Evolutionary conservation across 2,797 vertebrate genomes (phyloP).

Genomic region (Pangasius sanitwongsei): DNA sequence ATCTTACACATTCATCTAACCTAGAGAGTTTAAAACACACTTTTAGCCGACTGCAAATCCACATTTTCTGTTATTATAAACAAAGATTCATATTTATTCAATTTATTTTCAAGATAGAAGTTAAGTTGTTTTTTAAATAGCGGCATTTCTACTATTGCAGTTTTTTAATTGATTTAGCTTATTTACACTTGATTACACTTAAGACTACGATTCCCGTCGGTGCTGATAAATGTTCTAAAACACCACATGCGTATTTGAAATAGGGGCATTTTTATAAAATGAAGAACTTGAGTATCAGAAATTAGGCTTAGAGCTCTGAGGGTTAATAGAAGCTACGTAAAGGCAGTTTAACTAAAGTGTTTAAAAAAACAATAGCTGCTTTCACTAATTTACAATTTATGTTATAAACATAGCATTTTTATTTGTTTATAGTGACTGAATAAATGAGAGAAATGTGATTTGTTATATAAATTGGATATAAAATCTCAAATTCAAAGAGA

Average conservation of each 20-base stretch:
- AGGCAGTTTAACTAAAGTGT: neutral
- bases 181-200: neutral
- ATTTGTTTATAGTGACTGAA: neutral
- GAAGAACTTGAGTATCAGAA: neutral
- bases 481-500: too few relatives aligned
- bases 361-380: neutral
- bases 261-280: neutral
- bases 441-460: neutral
- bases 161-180: neutral
- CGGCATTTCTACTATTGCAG: neutral
- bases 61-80: neutral
- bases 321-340: neutral
- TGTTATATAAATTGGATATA: neutral
- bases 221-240: neutral
- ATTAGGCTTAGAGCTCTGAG: neutral
- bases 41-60: neutral
- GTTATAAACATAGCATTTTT: neutral
- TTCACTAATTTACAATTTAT: neutral
- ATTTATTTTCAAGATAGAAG: neutral
- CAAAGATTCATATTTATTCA: neutral
- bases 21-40: neutral
- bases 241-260: neutral
- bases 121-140: neutral
- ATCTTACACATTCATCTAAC: neutral
- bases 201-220: neutral